These are phyloP conservation scores for Notocelia uddmanniana DNA, from an alignment of 2,888 invertebrate species.

Conservation along the genomic window DNA sequence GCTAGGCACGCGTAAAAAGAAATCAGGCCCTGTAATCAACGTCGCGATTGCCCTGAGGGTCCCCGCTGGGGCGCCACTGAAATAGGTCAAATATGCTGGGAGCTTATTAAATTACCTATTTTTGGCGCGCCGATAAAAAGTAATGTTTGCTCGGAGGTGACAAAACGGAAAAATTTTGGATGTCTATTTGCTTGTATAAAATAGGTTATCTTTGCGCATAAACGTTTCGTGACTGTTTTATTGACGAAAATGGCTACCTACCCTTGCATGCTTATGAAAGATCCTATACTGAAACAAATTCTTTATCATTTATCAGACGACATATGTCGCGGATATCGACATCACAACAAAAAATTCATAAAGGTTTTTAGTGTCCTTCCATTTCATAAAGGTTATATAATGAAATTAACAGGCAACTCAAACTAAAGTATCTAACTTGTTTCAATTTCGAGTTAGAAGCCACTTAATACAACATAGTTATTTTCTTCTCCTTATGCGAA, in stretches of 20 bases:
- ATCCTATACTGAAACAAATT: too few relatives aligned
- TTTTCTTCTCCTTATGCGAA: slow-evolving; percentile 2
- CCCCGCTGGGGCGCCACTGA: slow-evolving; percentile 29
- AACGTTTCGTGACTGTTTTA: too few relatives aligned
- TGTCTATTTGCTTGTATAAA: background rate
- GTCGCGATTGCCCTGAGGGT: slow-evolving; percentile 26
- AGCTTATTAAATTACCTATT: slow-evolving; percentile 44
- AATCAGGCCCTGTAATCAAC: slow-evolving; percentile 34
- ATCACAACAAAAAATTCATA: too few relatives aligned
- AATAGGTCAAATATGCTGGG: slow-evolving; percentile 44
- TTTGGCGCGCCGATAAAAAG: slow-evolving; percentile 28
- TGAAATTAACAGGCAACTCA: too few relatives aligned
- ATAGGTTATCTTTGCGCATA: background rate
- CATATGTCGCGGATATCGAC: too few relatives aligned
- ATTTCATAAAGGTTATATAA: too few relatives aligned
- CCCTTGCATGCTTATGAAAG: too few relatives aligned
- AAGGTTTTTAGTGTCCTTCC: too few relatives aligned
- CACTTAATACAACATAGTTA: background rate
- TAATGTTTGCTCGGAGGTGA: slow-evolving; percentile 19
- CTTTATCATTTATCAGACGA: too few relatives aligned
- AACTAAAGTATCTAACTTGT: too few relatives aligned
- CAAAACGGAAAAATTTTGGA: background rate
- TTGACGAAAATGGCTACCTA: too few relatives aligned
- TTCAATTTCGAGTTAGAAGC: background rate
- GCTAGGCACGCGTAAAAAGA: slow-evolving; percentile 25